Evolutionary conservation across 2,797 vertebrate genomes (phyloP).

Genomic region (Acanthis flammea): DNA sequence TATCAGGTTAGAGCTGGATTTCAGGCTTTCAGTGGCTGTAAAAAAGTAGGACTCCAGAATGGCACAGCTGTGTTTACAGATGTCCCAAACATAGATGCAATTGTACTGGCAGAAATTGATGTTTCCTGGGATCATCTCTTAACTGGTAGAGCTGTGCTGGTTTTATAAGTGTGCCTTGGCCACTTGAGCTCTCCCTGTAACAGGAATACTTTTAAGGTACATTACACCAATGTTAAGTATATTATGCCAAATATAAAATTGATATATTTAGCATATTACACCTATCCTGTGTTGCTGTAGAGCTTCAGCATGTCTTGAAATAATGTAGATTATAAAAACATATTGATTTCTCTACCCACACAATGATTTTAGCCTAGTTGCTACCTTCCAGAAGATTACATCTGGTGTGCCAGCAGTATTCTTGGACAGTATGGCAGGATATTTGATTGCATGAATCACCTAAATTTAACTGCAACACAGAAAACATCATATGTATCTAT

Average conservation of each 20-base stretch:
- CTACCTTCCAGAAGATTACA: background rate
- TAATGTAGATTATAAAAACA: background rate
- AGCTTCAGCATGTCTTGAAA: background rate
- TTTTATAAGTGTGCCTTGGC: background rate
- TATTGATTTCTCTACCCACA: background rate
- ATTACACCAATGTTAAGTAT: background rate
- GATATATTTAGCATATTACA: background rate
- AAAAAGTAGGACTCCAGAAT: slow-evolving; percentile 4
- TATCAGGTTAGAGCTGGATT: background rate
- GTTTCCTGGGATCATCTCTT: background rate
- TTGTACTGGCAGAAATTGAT: background rate
- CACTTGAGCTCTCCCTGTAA: background rate
- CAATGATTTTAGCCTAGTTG: background rate
- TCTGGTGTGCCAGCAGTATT: background rate
- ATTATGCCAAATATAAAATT: background rate
- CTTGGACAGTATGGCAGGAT: background rate
- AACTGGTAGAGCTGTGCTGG: background rate
- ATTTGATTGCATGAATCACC: background rate
- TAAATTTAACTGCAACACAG: background rate
- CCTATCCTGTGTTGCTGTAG: background rate
- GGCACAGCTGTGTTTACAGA: slow-evolving; percentile 40
- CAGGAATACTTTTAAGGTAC: background rate
- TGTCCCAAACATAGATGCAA: background rate
- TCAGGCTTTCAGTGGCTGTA: background rate
- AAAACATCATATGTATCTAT: background rate